Conservation (phyloP, 2,888 invertebrate species). For the Gari tellinella region DNA sequence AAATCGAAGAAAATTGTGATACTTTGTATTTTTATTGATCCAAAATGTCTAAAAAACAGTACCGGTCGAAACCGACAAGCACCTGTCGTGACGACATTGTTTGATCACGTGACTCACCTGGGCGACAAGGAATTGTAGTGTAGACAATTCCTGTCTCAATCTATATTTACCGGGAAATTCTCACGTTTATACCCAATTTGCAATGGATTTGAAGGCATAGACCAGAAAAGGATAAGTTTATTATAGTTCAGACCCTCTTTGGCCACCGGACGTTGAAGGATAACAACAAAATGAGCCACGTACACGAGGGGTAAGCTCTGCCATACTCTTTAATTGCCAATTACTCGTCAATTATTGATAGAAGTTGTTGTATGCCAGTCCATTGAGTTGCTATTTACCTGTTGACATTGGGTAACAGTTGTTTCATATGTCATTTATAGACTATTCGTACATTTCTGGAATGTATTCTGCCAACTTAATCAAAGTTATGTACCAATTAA, state of each 20-base stretch:
- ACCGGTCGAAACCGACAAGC: constrained; percentile 1
- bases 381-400: no score
- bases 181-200: constrained; percentile 18
- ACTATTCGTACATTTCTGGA: no score
- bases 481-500: no score
- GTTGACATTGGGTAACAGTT: no score
- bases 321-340: constrained; percentile 10
- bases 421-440: no score
- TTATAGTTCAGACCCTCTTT: constrained; percentile 2
- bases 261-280: constrained; percentile 5
- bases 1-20: no score
- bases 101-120: constrained; percentile 78
- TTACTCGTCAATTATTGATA: constrained; percentile 1
- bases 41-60: no score
- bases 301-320: constrained; percentile 71
- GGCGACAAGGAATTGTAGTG: constrained; percentile 64
- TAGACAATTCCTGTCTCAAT: constrained; percentile 20
- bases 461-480: no score
- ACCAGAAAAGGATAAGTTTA: background rate
- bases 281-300: constrained; percentile 70
- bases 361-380: no score
- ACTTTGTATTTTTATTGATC: no score
- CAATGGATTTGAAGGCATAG: constrained; percentile 31
- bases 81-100: constrained; percentile 60
- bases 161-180: constrained; percentile 39